Percentiles rank a stretch among this genome's conserved stretches.
Evolutionary conservation across 2,113 vertebrate genomes (phyloP).

Genomic region (Percopsis transmontana): DNA sequence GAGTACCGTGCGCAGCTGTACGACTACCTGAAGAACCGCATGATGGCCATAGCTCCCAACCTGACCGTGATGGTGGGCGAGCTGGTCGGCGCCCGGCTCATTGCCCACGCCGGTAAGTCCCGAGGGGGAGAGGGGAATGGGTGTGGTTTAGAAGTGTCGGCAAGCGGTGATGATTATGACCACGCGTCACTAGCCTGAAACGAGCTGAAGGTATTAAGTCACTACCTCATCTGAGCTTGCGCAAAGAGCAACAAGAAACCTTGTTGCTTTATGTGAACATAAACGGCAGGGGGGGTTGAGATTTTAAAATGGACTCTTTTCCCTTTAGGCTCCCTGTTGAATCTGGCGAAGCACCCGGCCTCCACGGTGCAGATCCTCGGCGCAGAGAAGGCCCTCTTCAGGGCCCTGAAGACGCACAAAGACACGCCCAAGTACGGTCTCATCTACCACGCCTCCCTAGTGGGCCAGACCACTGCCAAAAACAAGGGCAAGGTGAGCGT

Average conservation of each 20-base stretch:
- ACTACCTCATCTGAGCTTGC: slow-evolving; percentile 93
- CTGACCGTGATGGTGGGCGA: slow-evolving; percentile 97
- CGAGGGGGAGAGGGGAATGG: fast-evolving
- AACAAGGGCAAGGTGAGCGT: slow-evolving; percentile 94
- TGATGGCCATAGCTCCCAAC: slow-evolving; percentile 98
- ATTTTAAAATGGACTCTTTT: neutral
- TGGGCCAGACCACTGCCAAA: slow-evolving; percentile 92
- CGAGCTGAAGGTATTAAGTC: slow-evolving; percentile 85
- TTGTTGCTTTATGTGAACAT: neutral
- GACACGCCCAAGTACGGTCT: slow-evolving; percentile 98
- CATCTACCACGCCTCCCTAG: slow-evolving; percentile 96
- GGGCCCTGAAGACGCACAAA: slow-evolving; percentile 91
- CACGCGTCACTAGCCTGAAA: slow-evolving; percentile 77
- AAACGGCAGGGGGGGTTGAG: neutral
- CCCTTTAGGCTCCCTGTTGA: slow-evolving; percentile 88
- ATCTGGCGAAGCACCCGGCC: slow-evolving; percentile 96
- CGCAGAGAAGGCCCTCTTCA: slow-evolving; percentile 96
- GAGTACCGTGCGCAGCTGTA: slow-evolving; percentile 95
- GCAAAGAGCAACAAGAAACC: neutral
- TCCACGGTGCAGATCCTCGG: slow-evolving; percentile 97
- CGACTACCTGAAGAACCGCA: slow-evolving; percentile 97
- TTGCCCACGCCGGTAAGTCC: slow-evolving; percentile 91
- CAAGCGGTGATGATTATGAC: slow-evolving; percentile 83
- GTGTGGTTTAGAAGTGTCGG: no score
- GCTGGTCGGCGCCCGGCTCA: slow-evolving; percentile 93